Evolutionary conservation across 1,140 invertebrate species (phyloP), one percentile per base, ranked within the genome.

Genomic region (Eriosoma lanigerum): DNA sequence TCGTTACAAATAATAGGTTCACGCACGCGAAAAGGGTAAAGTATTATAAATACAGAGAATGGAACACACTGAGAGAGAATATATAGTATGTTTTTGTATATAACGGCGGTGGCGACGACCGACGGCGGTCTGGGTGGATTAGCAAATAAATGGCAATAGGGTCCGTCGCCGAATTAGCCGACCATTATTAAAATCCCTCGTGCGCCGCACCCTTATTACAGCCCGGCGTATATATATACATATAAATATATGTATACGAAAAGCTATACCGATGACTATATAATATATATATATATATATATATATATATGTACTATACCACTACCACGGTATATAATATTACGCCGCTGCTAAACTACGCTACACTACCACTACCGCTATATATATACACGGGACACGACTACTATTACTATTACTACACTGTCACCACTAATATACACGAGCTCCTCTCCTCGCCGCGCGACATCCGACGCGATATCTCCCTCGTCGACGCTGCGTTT

Each of bases 81-180:
- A n/a, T n/a, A n/a, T n/a, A n/a, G n/a, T n/a, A 19, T 46, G n/a
- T 46, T 46, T 24, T n/a, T 46, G 38, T 10, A 19, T 24, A 62
- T 24, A 62, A 46, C 38, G 38, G n/a, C 38, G 64, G 64, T 68
- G 1, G 46, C 1, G 13, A 10, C 13, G 10, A 15, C 10, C 46
- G 32, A 66, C 62, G 32, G 32, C 62, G 62, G 62, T 66, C 32
- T 54, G 60, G 73, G 73, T 19, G 73, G 73, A 76, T 76, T 76
- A 76, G 54, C 56, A 56, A 75, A 56, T 58, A 75, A 75, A 75
- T 75, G 68, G 60, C 60, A 62, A 68, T 32, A 38, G 72, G 48
- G 52, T 21, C 72, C 72, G n/a, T 46, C 73, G 32, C 32, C 73
- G 54, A 60, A 76, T 76, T 76, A 76, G 73, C 73, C 73, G 73